phyloP scores from a whole-genome alignment of 2,113 vertebrate species.

The Dipodomys spectabilis region DNA sequence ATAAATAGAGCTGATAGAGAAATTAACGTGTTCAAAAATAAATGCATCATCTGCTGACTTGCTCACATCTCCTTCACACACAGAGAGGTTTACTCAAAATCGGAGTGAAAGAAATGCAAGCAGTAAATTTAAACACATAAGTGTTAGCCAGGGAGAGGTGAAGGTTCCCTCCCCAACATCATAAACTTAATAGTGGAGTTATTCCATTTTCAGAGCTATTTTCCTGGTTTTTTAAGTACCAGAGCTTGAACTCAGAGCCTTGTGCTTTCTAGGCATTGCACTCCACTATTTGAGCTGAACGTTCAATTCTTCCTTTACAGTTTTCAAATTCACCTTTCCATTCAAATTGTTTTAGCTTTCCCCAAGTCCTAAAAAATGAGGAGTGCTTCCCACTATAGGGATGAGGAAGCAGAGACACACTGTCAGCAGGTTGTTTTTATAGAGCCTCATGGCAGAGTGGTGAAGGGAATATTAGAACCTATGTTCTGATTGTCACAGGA shows the following conservation, averaged over 20 bases:
- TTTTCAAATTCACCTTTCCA: background rate
- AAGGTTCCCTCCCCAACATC: background rate
- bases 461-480: background rate
- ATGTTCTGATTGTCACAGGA: background rate
- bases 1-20: slow-evolving; percentile 72
- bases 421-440: background rate
- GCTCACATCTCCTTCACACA: slow-evolving; percentile 66
- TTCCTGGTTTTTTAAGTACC: background rate
- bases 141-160: background rate
- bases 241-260: too few relatives aligned
- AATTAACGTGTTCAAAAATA: slow-evolving; percentile 74
- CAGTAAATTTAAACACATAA: background rate
- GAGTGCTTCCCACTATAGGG: background rate
- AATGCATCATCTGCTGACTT: slow-evolving; percentile 65
- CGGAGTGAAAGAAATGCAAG: background rate
- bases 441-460: background rate
- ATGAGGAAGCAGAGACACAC: background rate
- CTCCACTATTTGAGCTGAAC: too few relatives aligned
- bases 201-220: background rate
- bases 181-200: background rate
- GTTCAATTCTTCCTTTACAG: too few relatives aligned
- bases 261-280: too few relatives aligned
- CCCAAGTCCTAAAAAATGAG: background rate
- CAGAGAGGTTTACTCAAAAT: slow-evolving; percentile 31
- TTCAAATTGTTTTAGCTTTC: background rate